Conservation (phyloP, 1,140 invertebrate genomes). For the Atopsyche davidsoni region DNA sequence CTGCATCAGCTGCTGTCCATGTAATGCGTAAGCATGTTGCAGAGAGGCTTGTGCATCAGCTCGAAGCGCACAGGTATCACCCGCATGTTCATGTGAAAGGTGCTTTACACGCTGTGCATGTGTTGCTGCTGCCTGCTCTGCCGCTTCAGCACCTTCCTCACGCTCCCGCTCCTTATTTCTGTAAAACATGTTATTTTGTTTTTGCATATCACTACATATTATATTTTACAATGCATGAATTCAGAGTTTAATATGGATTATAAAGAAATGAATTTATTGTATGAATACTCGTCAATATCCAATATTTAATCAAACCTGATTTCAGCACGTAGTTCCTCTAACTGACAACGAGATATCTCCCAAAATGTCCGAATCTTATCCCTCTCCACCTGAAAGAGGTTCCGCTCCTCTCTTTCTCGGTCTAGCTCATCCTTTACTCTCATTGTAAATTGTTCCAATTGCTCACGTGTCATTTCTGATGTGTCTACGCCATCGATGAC, state of each 20-base stretch:
- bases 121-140: constrained; percentile 36
- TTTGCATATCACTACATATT: too few relatives aligned
- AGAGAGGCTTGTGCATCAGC: constrained; percentile 70
- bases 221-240: too few relatives aligned
- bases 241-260: too few relatives aligned
- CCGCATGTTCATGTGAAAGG: constrained; percentile 20
- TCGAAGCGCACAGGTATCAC: constrained; percentile 37
- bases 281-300: too few relatives aligned
- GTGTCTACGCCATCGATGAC: constrained; percentile 88
- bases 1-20: constrained; percentile 67
- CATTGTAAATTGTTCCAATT: constrained; percentile 81
- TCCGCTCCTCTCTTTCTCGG: constrained; percentile 87
- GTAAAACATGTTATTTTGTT: too few relatives aligned
- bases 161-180: constrained; percentile 27
- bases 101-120: constrained; percentile 25
- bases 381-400: constrained; percentile 91
- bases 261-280: too few relatives aligned
- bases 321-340: constrained; percentile 73
- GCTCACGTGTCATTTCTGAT: constrained; percentile 87
- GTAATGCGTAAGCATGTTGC: constrained; percentile 68
- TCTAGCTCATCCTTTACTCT: constrained; percentile 89
- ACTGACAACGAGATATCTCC: constrained; percentile 76
- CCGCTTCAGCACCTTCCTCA: constrained; percentile 31
- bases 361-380: constrained; percentile 92
- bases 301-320: too few relatives aligned